Evolutionary conservation across 1,140 invertebrate species (phyloP).

Genomic region (Radopholus similis): DNA sequence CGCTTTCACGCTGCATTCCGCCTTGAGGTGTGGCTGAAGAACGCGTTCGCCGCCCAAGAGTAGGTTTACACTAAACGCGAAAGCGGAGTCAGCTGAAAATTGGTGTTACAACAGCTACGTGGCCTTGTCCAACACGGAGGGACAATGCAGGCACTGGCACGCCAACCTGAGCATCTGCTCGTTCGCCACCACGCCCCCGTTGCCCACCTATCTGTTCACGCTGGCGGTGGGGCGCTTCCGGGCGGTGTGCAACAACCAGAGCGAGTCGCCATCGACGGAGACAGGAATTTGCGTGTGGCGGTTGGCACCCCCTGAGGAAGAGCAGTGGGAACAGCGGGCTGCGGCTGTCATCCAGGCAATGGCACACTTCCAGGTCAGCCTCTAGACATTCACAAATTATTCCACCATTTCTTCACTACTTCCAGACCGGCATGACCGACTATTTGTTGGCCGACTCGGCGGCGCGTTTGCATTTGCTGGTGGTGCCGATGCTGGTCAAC

Average conservation of each 20-base stretch:
- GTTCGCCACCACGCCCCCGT: constrained; percentile 37
- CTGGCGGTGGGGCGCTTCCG: constrained; percentile 34
- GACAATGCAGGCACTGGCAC: constrained; percentile 11
- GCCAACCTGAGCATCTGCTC: constrained; percentile 30
- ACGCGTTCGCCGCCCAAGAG: constrained; percentile 23
- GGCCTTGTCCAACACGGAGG: constrained; percentile 28
- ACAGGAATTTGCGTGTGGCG: constrained; percentile 37
- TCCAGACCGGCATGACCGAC: constrained; percentile 32
- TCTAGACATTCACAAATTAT: too few species aligned
- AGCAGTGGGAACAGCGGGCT: constrained; percentile 18
- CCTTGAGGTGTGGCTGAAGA: constrained; percentile 31
- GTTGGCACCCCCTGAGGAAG: constrained; percentile 1
- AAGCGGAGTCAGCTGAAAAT: neutral
- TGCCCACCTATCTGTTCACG: constrained; percentile 42
- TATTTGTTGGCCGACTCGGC: constrained; percentile 28
- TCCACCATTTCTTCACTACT: too few species aligned
- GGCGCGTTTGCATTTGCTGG: constrained; percentile 33
- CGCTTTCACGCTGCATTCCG: constrained; percentile 15
- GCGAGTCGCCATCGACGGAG: neutral
- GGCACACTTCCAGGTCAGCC: constrained; percentile 20
- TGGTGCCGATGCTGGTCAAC: constrained; percentile 34
- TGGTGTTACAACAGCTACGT: constrained; percentile 25
- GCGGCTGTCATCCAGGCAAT: constrained; percentile 24
- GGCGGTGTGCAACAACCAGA: neutral
- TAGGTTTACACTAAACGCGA: neutral